Conservation (phyloP, 2,113 vertebrate genomes). For the Stictonetta naevosa region DNA sequence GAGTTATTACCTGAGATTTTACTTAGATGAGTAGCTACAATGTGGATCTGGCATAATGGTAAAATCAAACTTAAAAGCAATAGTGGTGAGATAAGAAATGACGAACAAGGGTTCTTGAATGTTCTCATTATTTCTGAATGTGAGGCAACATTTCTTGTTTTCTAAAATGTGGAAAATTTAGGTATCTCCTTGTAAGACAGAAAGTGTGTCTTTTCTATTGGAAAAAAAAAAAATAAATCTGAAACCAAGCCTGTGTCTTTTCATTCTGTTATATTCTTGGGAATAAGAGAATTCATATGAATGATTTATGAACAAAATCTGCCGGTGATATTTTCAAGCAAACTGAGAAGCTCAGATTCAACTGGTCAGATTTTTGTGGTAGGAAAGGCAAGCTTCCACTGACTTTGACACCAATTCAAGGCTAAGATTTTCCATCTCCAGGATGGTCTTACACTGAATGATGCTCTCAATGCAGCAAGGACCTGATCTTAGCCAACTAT, state of each 20-base stretch:
- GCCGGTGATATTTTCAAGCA: background rate
- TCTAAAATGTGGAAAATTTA: background rate
- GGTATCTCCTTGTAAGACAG: background rate
- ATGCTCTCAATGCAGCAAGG: slow-evolving; percentile 18
- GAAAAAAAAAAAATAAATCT: background rate
- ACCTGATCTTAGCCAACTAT: slow-evolving; percentile 19
- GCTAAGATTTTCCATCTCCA: slow-evolving; percentile 57
- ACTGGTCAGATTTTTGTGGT: slow-evolving; percentile 7
- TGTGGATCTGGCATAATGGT: background rate
- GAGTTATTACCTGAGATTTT: background rate
- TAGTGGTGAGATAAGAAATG: background rate
- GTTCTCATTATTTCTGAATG: background rate
- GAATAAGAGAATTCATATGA: background rate
- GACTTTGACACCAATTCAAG: slow-evolving; percentile 33
- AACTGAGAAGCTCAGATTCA: background rate
- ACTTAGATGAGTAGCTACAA: background rate
- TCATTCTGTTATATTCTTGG: background rate
- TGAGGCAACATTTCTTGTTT: background rate
- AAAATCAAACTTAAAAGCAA: background rate
- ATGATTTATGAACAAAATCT: background rate
- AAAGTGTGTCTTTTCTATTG: background rate
- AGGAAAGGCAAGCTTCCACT: slow-evolving; percentile 32
- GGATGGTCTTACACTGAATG: slow-evolving; percentile 34
- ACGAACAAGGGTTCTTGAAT: background rate
- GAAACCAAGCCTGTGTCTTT: background rate